phyloP scores from a whole-genome alignment of 2,113 vertebrate genomes.

The Chascanopsetta lugubris region DNA sequence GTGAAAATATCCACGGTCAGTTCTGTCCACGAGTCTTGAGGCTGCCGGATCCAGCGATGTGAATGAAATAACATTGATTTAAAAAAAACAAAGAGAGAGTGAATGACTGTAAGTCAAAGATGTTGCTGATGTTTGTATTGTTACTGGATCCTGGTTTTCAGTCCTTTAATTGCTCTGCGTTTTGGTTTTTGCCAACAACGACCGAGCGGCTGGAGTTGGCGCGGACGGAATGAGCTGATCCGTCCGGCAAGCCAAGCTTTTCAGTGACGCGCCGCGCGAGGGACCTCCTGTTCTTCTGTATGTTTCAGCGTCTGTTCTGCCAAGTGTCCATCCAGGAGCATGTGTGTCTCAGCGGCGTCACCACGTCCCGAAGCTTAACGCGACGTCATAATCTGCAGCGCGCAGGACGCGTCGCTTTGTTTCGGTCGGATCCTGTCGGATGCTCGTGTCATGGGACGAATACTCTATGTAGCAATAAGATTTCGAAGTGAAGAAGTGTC shows the following conservation, averaged over 20 bases:
- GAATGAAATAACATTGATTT: constrained; percentile 45
- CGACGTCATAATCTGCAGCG: constrained; percentile 70
- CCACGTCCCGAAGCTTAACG: constrained; percentile 62
- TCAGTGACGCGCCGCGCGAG: constrained; percentile 44
- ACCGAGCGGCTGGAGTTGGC: constrained; percentile 68
- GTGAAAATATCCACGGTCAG: constrained; percentile 19
- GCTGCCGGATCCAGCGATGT: constrained; percentile 34
- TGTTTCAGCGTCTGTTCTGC: constrained; percentile 43
- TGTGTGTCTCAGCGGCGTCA: constrained; percentile 52
- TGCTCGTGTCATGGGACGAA: too few relatives aligned
- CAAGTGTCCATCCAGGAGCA: constrained; percentile 62
- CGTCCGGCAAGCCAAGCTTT: constrained; percentile 39
- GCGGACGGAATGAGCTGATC: constrained; percentile 16
- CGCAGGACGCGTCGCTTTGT: constrained; percentile 60
- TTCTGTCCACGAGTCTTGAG: constrained; percentile 29
- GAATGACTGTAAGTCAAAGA: constrained; percentile 7
- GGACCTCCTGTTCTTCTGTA: constrained; percentile 55
- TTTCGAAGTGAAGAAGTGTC: constrained; percentile 65
- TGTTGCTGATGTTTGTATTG: constrained; percentile 42
- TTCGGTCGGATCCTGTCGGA: constrained; percentile 54
- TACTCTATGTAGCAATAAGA: constrained; percentile 79
- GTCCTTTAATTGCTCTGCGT: not conserved
- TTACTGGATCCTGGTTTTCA: constrained; percentile 29
- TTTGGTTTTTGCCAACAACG: constrained; percentile 57
- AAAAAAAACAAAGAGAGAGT: too few relatives aligned